Evolutionary conservation across 2,888 invertebrate species (phyloP), one percentile per base, ranked within the genome.

Genomic region (Scaptomyza parva): DNA sequence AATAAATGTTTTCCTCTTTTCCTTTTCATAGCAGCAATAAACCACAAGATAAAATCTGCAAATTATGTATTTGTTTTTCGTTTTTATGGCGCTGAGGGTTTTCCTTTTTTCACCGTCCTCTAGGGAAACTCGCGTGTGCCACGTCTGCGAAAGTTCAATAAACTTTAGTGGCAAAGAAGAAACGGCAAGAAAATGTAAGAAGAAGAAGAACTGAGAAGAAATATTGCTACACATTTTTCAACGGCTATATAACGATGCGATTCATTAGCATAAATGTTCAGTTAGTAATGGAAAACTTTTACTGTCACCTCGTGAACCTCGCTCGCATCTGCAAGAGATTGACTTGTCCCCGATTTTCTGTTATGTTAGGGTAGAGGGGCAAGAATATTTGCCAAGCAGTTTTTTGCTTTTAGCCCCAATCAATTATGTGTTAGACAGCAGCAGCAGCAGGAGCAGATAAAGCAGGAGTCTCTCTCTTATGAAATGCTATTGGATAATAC

Each of bases 401-500:
- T 64, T 61, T 41, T 48, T 40, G 52, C 48, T 55, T n/a, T 30
- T 12, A 72, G 59, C 43, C 65, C 65, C 65, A 81, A 79, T 79
- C 79, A 79, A 81, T 81, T 81, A 76, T 20, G 48, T 17, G 7
- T 11, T 28, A 35, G 22, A 26, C 58, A 26, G 26, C 53, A 39
- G 28, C 22, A 50, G 33, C 58, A 26, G 26, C 53, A 39, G 28
- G 28, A 50, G 33, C 28, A 35, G 53, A 11, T 37, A 35, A 17
- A 40, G 35, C n/a, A 37, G 50, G 7, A 55, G 51, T 26, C 18
- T 51, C 70, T 26, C 18, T 51, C 70, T 64, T 63, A 67, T 50
- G 53, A 63, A 69, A 70, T 58, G 72, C 61, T 61, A 57, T 80
- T 80, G 78, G 80, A 81, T 81, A 81, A 81, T 65, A 58, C 61